A percentile compares a stretch with the other conserved stretches of the same genome.
phyloP scores from a whole-genome alignment of 2,888 invertebrate genomes.

The Mellilla xanthometata region DNA sequence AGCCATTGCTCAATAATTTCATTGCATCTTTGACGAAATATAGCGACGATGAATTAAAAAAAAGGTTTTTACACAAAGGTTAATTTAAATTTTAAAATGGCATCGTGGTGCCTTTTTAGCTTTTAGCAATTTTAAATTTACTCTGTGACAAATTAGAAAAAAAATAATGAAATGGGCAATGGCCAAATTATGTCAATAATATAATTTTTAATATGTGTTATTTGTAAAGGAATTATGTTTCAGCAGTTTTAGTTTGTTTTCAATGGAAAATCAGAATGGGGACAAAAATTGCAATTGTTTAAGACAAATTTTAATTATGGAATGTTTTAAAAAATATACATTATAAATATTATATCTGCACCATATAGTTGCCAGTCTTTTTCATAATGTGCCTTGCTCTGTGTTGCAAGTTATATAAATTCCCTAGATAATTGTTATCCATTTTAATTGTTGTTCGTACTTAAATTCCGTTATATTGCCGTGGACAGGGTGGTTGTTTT shows the following conservation, averaged over 20 bases:
- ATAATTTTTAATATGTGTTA: slow-evolving; percentile 12
- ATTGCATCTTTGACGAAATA: not conserved
- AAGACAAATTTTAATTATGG: no score
- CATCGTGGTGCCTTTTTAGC: not conserved
- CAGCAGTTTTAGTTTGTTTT: no score
- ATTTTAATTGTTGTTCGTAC: slow-evolving; percentile 13
- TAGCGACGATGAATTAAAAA: no score
- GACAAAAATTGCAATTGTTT: no score
- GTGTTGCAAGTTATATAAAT: slow-evolving; percentile 2
- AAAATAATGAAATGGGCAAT: slow-evolving; percentile 4
- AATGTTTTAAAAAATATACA: no score
- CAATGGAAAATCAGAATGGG: no score
- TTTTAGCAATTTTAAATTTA: not conserved
- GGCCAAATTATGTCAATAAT: slow-evolving; percentile 14
- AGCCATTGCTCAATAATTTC: slow-evolving; percentile 12
- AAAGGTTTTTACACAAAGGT: no score
- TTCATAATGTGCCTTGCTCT: not conserved
- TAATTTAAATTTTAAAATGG: no score
- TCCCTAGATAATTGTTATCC: slow-evolving; percentile 1
- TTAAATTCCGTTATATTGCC: slow-evolving; percentile 17
- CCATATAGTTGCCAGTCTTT: not conserved
- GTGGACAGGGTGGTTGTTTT: slow-evolving; percentile 11
- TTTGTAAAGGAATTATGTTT: slow-evolving; percentile 28
- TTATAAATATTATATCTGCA: no score
- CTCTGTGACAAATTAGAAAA: not conserved